Evolutionary conservation across 1,140 invertebrate species (phyloP).

Genomic region (Tribolium castaneum): DNA sequence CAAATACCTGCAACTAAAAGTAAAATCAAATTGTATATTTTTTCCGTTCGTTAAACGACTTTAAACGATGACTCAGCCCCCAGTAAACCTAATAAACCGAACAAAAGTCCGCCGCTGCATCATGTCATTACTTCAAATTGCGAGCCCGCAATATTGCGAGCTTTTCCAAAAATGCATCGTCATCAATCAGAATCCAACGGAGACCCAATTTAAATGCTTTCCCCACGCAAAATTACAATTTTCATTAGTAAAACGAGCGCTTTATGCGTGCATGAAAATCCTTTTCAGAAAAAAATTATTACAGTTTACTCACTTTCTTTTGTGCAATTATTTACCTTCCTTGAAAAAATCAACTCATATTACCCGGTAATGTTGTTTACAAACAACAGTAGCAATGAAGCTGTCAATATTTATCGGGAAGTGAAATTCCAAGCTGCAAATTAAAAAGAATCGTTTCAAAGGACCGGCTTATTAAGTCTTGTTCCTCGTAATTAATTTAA

Average conservation of each 20-base stretch:
- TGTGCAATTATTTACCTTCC: not conserved
- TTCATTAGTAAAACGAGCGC: not conserved
- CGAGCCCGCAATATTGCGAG: not conserved
- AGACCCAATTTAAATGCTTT: not conserved
- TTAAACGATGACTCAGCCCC: not conserved
- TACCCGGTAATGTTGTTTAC: not conserved
- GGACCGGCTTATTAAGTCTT: not conserved
- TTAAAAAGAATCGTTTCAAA: not conserved
- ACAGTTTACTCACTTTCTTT: not conserved
- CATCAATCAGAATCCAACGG: not conserved
- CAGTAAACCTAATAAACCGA: not conserved
- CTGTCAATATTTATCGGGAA: not conserved
- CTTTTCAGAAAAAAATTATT: not conserved
- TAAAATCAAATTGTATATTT: too few species aligned
- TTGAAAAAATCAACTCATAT: not conserved
- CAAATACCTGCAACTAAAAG: too few species aligned
- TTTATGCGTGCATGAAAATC: not conserved
- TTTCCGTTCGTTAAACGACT: too few species aligned
- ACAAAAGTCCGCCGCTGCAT: not conserved
- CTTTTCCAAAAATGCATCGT: slow-evolving; percentile 7
- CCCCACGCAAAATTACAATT: not conserved
- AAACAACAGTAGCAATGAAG: not conserved
- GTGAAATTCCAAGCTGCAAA: not conserved
- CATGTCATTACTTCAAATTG: not conserved
- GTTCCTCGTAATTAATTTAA: not conserved